Conservation (phyloP, 2,113 vertebrate species). For the Verasper variegatus region DNA sequence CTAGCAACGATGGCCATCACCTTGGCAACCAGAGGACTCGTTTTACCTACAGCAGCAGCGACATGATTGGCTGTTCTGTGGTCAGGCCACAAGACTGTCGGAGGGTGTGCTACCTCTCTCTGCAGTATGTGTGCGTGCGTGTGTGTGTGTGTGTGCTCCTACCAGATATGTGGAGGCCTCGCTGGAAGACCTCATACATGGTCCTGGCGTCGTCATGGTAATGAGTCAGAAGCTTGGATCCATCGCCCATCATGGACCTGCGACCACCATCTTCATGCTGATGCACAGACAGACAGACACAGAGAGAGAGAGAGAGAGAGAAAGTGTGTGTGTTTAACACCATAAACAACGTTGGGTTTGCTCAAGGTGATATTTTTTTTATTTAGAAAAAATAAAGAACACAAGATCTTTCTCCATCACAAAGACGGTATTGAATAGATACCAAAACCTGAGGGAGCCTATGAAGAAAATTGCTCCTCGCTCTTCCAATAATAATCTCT, state of each 20-base stretch:
- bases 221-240: constrained; percentile 87
- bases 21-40: constrained; percentile 14
- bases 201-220: constrained; percentile 95
- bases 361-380: too few relatives aligned
- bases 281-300: background rate
- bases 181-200: constrained; percentile 96
- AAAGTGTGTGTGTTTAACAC: background rate
- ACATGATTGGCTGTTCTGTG: constrained; percentile 7
- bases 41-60: constrained; percentile 13
- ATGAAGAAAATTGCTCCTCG: background rate
- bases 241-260: constrained; percentile 89
- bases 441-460: background rate
- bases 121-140: constrained; percentile 8
- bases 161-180: constrained; percentile 95
- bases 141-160: constrained; percentile 47
- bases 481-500: background rate
- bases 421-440: background rate
- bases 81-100: background rate
- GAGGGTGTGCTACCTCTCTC: background rate
- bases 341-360: background rate
- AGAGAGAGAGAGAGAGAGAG: background rate
- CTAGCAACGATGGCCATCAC: constrained; percentile 27
- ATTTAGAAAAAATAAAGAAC: too few relatives aligned
- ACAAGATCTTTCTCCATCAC: too few relatives aligned
- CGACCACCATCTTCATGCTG: constrained; percentile 86